Percentiles rank a stretch among this genome's conserved stretches.
Evolutionary conservation across 2,888 invertebrate genomes (phyloP).

Genomic region (Cryptocephalus primarius): DNA sequence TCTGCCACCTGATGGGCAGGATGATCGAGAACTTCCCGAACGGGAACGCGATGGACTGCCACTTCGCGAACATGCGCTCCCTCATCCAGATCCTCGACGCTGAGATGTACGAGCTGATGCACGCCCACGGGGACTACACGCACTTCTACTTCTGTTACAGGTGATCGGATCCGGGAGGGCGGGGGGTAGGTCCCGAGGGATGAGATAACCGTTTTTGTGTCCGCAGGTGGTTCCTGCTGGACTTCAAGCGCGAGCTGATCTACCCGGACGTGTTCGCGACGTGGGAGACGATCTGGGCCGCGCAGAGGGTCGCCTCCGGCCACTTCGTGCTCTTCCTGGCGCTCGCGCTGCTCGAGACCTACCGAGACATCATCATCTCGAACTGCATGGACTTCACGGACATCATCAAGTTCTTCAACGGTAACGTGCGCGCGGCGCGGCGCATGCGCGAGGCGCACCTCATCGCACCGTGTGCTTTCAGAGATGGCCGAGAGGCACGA

Average conservation of each 20-base stretch:
- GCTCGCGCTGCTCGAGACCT: conserved; percentile 81
- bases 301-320: conserved; percentile 70
- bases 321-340: conserved; percentile 92
- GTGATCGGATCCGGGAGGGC: too few species aligned
- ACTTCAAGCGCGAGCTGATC: conserved; percentile 87
- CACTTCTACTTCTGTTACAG: conserved; percentile 95
- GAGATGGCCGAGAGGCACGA: conserved; percentile 97
- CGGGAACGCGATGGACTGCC: conserved; percentile 89
- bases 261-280: conserved; percentile 91
- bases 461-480: too few species aligned
- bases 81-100: conserved; percentile 82
- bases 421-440: conserved; percentile 38
- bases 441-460: conserved; percentile 13
- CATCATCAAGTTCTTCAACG: conserved; percentile 96
- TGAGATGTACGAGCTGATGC: conserved; percentile 90
- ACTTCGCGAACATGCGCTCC: conserved; percentile 91
- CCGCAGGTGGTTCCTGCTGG: conserved; percentile 80
- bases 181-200: background rate
- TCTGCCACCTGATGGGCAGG: conserved; percentile 80
- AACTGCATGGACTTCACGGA: conserved; percentile 98
- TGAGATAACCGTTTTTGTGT: too few species aligned
- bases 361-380: conserved; percentile 86
- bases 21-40: conserved; percentile 89
- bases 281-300: conserved; percentile 97
- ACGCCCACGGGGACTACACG: conserved; percentile 89